Evolutionary conservation across 2,888 invertebrate species (phyloP).

Genomic region (Polydesmus complanatus): DNA sequence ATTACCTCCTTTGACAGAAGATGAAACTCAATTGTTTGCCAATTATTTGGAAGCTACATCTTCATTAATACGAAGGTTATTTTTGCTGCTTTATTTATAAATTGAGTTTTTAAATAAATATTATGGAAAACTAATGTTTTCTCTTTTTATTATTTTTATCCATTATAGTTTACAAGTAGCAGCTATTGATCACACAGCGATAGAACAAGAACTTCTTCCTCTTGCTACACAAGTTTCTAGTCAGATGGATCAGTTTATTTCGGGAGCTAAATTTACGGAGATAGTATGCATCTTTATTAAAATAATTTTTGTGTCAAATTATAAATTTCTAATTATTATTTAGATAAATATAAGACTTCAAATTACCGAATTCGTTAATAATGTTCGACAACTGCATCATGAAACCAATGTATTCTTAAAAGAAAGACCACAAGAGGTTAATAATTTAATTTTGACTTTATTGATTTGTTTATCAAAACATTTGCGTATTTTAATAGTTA

Average conservation of each 20-base stretch:
- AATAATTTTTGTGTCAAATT: slow-evolving; percentile 14
- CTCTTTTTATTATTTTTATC: too few species aligned
- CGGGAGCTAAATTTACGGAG: slow-evolving; percentile 64
- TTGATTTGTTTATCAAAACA: neutral
- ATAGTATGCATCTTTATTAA: slow-evolving; percentile 37
- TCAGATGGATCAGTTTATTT: slow-evolving; percentile 58
- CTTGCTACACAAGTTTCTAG: slow-evolving; percentile 56
- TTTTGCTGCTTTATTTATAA: neutral
- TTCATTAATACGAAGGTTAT: slow-evolving; percentile 53
- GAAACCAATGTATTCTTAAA: slow-evolving; percentile 55
- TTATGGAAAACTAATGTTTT: too few species aligned
- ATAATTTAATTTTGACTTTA: slow-evolving; percentile 25
- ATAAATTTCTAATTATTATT: slow-evolving; percentile 16
- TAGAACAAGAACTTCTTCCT: slow-evolving; percentile 59
- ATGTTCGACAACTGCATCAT: slow-evolving; percentile 51
- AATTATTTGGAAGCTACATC: slow-evolving; percentile 71
- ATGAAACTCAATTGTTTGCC: slow-evolving; percentile 56
- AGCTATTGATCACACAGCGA: slow-evolving; percentile 49
- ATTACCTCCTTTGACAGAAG: slow-evolving; percentile 35
- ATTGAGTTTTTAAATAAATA: neutral
- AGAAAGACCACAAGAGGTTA: slow-evolving; percentile 50
- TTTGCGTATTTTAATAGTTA: slow-evolving; percentile 4
- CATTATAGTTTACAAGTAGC: slow-evolving; percentile 42
- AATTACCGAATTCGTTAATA: slow-evolving; percentile 58
- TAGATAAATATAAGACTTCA: slow-evolving; percentile 54